phyloP scores from a whole-genome alignment of 1,140 invertebrate genomes.

The silkworm (Bombyx mori) region ASM3026992v2 NC_085111.1:10339001-10339500 shows the following conservation, averaged over 20 bases:
- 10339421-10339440: conserved; percentile 42
- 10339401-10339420: conserved; percentile 60
- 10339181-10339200: conserved; percentile 10
- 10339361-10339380: conserved; percentile 64
- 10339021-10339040: conserved; percentile 3
- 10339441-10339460: conserved; percentile 26
- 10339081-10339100: conserved; percentile 21
- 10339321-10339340: conserved; percentile 36
- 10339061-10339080: conserved; percentile 19
- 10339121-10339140: conserved; percentile 16
- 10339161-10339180: conserved; percentile 8
- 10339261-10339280: conserved; percentile 1
- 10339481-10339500: conserved; percentile 49
- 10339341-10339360: conserved; percentile 46
- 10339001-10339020: neutral
- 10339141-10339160: conserved; percentile 15
- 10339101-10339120: conserved; percentile 18
- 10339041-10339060: conserved; percentile 14
- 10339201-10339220: conserved; percentile 6
- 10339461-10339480: conserved; percentile 48
- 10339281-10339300: neutral
- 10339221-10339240: neutral
- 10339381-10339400: conserved; percentile 38
- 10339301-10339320: neutral
- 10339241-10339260: conserved; percentile 1